These are phyloP conservation scores for Mesopsocus fuscifrons DNA, from an alignment of 2,888 invertebrate species.

Conservation along the genomic window DNA sequence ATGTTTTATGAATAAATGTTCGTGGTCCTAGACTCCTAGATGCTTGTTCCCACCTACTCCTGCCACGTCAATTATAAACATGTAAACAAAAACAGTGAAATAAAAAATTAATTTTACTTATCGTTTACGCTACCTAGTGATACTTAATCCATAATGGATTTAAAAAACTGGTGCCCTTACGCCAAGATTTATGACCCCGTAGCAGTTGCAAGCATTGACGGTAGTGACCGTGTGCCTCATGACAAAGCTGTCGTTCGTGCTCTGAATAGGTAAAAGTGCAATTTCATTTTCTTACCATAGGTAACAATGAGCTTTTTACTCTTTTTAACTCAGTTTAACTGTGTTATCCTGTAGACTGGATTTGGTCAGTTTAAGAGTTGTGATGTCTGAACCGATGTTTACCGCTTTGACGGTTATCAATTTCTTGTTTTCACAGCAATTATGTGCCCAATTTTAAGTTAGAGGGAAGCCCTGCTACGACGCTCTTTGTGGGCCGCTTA, in stretches of 20 bases:
- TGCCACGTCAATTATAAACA: neutral
- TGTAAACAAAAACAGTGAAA: neutral
- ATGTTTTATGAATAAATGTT: too few species aligned
- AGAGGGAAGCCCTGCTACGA: slow-evolving; percentile 45
- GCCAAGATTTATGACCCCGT: slow-evolving; percentile 54
- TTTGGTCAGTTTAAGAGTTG: too few species aligned
- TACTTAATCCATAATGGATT: too few species aligned
- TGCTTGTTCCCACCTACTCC: too few species aligned
- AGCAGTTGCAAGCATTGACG: slow-evolving; percentile 71
- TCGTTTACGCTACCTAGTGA: neutral
- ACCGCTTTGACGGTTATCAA: too few species aligned
- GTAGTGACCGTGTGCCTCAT: slow-evolving; percentile 65
- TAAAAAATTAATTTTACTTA: neutral
- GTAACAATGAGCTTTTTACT: too few species aligned
- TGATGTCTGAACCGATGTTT: too few species aligned
- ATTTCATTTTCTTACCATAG: too few species aligned
- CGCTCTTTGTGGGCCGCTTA: slow-evolving; percentile 56
- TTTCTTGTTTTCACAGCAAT: slow-evolving; percentile 18
- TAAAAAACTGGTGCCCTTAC: slow-evolving; percentile 31
- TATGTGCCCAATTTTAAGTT: slow-evolving; percentile 45
- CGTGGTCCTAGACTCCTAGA: too few species aligned
- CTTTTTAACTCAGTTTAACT: too few species aligned
- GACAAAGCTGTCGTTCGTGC: slow-evolving; percentile 60
- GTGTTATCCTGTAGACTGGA: too few species aligned
- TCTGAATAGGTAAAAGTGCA: slow-evolving; percentile 24